Conservation (phyloP, 2,113 vertebrate species). For the Ardeotis arabs region DNA sequence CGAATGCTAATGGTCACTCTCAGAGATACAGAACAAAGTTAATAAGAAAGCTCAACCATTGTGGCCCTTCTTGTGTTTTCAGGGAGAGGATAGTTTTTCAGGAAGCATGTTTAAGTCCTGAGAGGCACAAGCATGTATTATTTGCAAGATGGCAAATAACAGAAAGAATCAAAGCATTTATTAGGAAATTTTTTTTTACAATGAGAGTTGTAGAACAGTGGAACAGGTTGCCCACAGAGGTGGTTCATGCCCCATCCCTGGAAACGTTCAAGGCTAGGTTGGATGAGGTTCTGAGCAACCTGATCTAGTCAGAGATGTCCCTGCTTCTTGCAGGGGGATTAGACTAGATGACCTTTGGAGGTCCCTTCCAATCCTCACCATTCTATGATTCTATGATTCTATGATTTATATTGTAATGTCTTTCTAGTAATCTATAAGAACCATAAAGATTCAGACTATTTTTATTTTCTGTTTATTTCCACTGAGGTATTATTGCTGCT, state of each 20-base stretch:
- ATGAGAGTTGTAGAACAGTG: too few relatives aligned
- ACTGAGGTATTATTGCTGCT: background rate
- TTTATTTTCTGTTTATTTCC: background rate
- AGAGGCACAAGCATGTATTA: background rate
- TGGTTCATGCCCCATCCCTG: too few relatives aligned
- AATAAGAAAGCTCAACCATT: background rate
- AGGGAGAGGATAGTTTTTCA: background rate
- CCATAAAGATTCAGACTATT: background rate
- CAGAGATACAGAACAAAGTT: background rate
- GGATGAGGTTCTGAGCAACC: too few relatives aligned
- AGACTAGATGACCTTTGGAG: too few relatives aligned
- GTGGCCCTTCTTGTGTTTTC: background rate
- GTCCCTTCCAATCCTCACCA: too few relatives aligned
- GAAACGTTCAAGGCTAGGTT: too few relatives aligned
- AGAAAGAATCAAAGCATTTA: background rate
- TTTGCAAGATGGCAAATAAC: background rate
- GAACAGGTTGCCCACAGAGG: too few relatives aligned
- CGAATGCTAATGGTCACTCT: background rate
- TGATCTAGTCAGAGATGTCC: too few relatives aligned
- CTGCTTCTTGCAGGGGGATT: too few relatives aligned
- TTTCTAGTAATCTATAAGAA: background rate
- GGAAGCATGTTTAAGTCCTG: background rate
- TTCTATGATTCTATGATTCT: background rate
- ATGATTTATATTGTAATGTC: background rate
- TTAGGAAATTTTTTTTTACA: too few relatives aligned